Evolutionary conservation across 2,113 vertebrate genomes (phyloP).

Genomic region (Urocolius indicus): DNA sequence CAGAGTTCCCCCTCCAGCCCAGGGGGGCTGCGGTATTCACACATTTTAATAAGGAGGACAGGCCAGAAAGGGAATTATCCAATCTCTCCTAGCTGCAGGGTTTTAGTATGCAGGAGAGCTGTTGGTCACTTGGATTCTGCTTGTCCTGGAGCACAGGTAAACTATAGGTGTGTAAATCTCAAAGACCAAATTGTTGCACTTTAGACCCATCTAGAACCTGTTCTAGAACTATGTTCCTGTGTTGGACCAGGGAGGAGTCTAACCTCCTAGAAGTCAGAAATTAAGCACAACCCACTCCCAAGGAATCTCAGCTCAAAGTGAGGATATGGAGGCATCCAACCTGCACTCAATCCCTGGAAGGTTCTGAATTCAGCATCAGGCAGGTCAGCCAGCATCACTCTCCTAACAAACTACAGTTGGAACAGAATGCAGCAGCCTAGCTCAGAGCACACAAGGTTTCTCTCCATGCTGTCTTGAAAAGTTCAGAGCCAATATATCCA

Average conservation of each 20-base stretch:
- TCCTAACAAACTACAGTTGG: background rate
- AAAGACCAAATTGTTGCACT: accelerated
- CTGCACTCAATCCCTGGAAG: background rate
- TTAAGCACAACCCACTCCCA: background rate
- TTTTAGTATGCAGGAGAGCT: background rate
- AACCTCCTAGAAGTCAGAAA: background rate
- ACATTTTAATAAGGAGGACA: slow-evolving; percentile 16
- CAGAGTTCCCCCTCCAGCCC: background rate
- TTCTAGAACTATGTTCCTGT: background rate
- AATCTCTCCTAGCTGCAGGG: background rate
- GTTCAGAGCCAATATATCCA: background rate
- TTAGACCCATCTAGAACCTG: background rate
- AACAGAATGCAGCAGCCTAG: background rate
- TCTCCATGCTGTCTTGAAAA: background rate
- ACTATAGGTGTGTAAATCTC: background rate
- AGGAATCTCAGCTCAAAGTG: background rate
- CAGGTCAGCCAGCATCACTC: background rate
- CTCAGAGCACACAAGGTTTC: background rate
- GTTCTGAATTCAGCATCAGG: background rate
- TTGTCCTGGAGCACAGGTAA: background rate
- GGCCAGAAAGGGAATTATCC: background rate
- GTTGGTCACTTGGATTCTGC: background rate
- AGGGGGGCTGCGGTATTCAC: background rate
- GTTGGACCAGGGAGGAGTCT: background rate
- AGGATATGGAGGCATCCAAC: background rate